These are phyloP conservation scores for Coreoperca whiteheadi DNA, from an alignment of 2,113 vertebrate species.

Conservation along the genomic window DNA sequence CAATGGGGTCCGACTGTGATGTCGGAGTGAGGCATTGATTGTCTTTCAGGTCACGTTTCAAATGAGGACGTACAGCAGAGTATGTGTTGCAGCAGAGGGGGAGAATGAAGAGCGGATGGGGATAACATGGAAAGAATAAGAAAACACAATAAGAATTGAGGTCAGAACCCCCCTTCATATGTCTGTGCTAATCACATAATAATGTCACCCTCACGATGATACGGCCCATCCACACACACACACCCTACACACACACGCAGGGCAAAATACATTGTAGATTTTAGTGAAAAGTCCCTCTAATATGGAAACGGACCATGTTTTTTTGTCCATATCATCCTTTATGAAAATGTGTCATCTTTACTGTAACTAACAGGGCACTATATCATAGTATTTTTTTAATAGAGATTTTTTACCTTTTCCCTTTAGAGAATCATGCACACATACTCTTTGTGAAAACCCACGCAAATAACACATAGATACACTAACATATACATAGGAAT, in stretches of 20 bases:
- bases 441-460: background rate
- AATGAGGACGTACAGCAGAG: background rate
- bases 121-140: background rate
- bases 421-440: background rate
- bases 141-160: background rate
- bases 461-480: background rate
- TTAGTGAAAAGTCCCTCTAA: background rate
- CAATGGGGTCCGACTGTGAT: constrained; percentile 7
- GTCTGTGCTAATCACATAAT: background rate
- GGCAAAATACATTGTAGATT: background rate
- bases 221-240: background rate
- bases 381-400: background rate
- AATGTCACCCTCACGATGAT: background rate
- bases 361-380: background rate
- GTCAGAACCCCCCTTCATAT: background rate
- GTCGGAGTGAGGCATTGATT: constrained; percentile 2
- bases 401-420: background rate
- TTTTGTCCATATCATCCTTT: background rate
- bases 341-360: background rate
- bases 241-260: background rate
- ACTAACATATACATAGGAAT: background rate
- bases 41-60: constrained; percentile 2
- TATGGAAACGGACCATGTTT: background rate
- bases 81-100: background rate
- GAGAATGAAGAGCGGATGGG: background rate